Percentiles rank a stretch among this genome's conserved stretches.
These are phyloP conservation scores for Himalopsyche tibetana DNA, from an alignment of 2,888 invertebrate species.

Conservation along the genomic window DNA sequence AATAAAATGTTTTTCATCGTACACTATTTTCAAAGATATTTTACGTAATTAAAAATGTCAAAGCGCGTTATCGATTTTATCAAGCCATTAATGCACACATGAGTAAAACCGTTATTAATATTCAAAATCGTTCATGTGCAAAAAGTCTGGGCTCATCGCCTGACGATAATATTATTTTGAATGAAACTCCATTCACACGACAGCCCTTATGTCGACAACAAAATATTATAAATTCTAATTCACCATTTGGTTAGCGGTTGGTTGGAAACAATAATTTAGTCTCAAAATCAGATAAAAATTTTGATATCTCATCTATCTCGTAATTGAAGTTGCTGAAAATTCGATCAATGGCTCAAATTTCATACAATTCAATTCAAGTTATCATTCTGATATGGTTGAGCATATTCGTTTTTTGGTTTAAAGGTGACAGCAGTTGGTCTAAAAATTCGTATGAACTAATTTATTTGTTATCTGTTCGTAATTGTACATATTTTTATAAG, in stretches of 20 bases:
- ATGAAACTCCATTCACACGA: not conserved
- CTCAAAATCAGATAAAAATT: not conserved
- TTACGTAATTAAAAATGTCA: not conserved
- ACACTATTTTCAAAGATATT: no score
- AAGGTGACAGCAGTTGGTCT: no score
- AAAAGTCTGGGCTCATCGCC: slow-evolving; percentile 8
- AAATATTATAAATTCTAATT: slow-evolving; percentile 47
- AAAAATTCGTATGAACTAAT: no score
- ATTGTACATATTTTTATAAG: no score
- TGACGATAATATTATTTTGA: not conserved
- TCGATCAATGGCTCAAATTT: not conserved
- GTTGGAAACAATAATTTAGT: slow-evolving; percentile 12
- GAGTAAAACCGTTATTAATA: slow-evolving; percentile 8
- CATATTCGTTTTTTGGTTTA: no score
- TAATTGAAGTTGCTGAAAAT: slow-evolving; percentile 36
- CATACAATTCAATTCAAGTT: not conserved
- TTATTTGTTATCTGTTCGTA: no score
- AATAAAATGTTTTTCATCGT: no score
- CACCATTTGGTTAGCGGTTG: slow-evolving; percentile 31
- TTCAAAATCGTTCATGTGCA: slow-evolving; percentile 17
- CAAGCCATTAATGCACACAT: not conserved
- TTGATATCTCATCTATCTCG: slow-evolving; percentile 48
- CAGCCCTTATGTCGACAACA: not conserved
- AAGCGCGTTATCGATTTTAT: not conserved
- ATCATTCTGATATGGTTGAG: not conserved